Evolutionary conservation across 2,888 invertebrate species (phyloP).

Genomic region (Hypercompe scribonia): DNA sequence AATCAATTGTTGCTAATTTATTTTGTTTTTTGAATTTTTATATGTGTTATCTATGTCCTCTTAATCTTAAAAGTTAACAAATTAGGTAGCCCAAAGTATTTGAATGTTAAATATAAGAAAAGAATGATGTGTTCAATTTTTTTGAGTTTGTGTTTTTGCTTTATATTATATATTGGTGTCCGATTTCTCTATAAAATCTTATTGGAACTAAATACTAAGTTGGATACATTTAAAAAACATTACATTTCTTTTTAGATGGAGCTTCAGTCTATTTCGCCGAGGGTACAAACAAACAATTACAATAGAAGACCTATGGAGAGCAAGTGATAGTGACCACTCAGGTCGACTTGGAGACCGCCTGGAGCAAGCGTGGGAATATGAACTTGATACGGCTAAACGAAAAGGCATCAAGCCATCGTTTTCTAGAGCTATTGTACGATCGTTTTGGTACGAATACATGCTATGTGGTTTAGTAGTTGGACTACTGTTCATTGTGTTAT

Average conservation of each 20-base stretch:
- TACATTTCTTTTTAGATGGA: slow-evolving; percentile 86
- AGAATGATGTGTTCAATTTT: too few species aligned
- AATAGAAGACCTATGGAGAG: slow-evolving; percentile 89
- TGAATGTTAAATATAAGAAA: not conserved
- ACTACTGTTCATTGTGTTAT: slow-evolving; percentile 86
- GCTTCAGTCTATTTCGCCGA: slow-evolving; percentile 88
- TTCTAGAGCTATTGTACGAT: slow-evolving; percentile 85
- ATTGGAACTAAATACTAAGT: not conserved
- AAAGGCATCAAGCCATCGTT: slow-evolving; percentile 87
- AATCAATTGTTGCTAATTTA: too few species aligned
- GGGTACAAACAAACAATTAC: slow-evolving; percentile 89
- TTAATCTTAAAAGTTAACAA: not conserved
- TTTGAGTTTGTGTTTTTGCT: too few species aligned
- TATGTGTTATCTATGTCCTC: not conserved
- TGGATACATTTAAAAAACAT: slow-evolving; percentile 1
- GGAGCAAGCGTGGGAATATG: slow-evolving; percentile 89
- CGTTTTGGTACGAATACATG: slow-evolving; percentile 88
- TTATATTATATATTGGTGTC: too few species aligned
- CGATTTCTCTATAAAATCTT: too few species aligned
- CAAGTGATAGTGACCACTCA: slow-evolving; percentile 87
- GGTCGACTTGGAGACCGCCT: slow-evolving; percentile 89
- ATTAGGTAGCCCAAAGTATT: not conserved
- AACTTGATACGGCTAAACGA: slow-evolving; percentile 80
- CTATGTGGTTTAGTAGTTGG: slow-evolving; percentile 87
- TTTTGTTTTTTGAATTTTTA: too few species aligned